Percentiles rank a stretch among this genome's conserved stretches.
phyloP scores from a whole-genome alignment of 1,140 invertebrate species.

The Leptinotarsa texana region DNA sequence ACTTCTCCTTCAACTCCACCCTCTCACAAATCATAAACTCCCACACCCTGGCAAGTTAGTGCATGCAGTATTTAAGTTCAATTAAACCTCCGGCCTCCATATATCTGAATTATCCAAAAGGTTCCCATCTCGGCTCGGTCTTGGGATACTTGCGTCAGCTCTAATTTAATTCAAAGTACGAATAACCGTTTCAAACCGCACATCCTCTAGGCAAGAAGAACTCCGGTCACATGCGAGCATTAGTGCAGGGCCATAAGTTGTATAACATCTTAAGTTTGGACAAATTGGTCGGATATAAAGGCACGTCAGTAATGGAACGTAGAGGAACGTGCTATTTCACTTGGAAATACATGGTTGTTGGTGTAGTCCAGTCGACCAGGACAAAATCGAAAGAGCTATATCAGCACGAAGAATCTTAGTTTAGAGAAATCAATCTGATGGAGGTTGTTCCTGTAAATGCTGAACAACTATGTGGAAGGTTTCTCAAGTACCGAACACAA shows the following conservation, averaged over 20 bases:
- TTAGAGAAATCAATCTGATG: too few relatives aligned
- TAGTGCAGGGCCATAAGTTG: slow-evolving; percentile 23
- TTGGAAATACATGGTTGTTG: slow-evolving; percentile 29
- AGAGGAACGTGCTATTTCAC: slow-evolving; percentile 32
- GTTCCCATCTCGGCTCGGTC: not conserved
- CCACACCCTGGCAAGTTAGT: not conserved
- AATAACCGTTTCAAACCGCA: slow-evolving; percentile 15
- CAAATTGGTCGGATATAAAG: slow-evolving; percentile 31
- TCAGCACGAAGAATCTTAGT: too few relatives aligned
- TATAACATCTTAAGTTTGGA: slow-evolving; percentile 30
- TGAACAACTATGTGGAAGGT: too few relatives aligned
- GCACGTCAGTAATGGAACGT: slow-evolving; percentile 26
- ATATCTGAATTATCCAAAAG: slow-evolving; percentile 6
- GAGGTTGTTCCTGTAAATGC: too few relatives aligned
- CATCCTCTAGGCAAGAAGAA: not conserved
- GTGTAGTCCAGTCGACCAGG: not conserved
- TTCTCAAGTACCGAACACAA: too few relatives aligned
- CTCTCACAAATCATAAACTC: not conserved
- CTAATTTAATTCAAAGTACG: slow-evolving; percentile 2
- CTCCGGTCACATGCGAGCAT: slow-evolving; percentile 18
- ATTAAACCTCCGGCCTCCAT: not conserved
- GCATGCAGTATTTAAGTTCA: not conserved
- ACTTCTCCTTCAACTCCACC: too few relatives aligned
- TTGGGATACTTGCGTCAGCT: not conserved
- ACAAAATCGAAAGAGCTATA: too few relatives aligned